Conservation (phyloP, 1,140 invertebrate species). For the Drosophila murphyi region DNA sequence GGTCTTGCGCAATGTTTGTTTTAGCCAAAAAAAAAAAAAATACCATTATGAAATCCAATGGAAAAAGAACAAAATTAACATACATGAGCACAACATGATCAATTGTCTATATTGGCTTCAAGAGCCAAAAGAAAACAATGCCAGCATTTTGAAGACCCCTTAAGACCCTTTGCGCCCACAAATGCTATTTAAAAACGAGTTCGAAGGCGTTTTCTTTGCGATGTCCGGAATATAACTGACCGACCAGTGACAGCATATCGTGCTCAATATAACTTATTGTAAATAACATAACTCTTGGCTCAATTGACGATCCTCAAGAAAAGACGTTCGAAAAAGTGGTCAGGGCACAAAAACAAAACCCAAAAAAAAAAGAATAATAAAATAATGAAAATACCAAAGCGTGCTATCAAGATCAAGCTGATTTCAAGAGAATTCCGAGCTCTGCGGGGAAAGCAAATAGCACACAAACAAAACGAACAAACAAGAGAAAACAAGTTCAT, state of each 20-base stretch:
- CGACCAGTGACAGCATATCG: conserved; percentile 11
- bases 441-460: conserved; percentile 30
- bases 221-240: background rate
- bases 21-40: conserved; percentile 9
- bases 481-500: conserved; percentile 28
- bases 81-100: conserved; percentile 16
- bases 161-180: conserved; percentile 19
- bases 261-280: conserved; percentile 25
- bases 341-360: conserved; percentile 2
- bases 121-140: conserved; percentile 9
- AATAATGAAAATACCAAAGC: conserved; percentile 24
- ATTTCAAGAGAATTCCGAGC: conserved; percentile 45
- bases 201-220: background rate
- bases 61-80: conserved; percentile 26
- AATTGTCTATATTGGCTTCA: conserved; percentile 7
- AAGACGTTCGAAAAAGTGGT: conserved; percentile 17
- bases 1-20: conserved; percentile 21
- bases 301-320: conserved; percentile 22
- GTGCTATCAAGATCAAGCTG: conserved; percentile 44
- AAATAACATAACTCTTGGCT: conserved; percentile 27
- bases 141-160: conserved; percentile 12
- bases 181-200: background rate
- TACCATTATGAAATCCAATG: conserved; percentile 2
- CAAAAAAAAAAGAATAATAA: background rate
- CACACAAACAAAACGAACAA: conserved; percentile 19